Evolutionary conservation across 2,797 vertebrate genomes (phyloP).

Genomic region (Saxicola maurus): DNA sequence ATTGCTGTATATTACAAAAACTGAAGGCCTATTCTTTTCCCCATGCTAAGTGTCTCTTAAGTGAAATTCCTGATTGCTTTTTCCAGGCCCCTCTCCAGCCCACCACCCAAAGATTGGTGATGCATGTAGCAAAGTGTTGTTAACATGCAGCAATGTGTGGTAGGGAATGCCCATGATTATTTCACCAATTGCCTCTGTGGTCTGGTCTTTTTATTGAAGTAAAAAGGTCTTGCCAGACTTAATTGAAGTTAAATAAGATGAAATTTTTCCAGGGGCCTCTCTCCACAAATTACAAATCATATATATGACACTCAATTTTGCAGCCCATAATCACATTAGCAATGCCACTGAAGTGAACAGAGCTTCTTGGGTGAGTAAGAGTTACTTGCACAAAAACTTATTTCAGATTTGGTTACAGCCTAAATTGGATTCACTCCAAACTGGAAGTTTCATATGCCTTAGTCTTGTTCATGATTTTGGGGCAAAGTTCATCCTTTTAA

Average conservation of each 20-base stretch:
- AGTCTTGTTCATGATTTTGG: neutral
- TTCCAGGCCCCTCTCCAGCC: conserved; percentile 10
- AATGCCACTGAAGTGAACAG: neutral
- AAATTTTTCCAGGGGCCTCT: neutral
- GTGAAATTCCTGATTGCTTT: conserved; percentile 1
- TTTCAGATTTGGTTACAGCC: neutral
- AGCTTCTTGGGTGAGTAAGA: neutral
- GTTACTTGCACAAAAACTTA: neutral
- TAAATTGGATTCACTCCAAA: neutral
- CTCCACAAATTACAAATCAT: neutral
- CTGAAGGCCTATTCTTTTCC: neutral
- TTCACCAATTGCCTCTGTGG: neutral
- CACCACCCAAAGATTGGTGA: neutral
- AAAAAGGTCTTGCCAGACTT: neutral
- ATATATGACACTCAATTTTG: neutral
- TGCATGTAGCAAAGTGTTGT: neutral
- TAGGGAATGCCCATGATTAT: neutral
- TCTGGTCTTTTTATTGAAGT: neutral
- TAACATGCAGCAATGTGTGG: neutral
- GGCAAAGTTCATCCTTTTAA: conserved; percentile 27
- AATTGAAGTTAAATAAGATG: neutral
- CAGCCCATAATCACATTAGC: conserved; percentile 41
- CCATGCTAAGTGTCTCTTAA: neutral
- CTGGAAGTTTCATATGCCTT: neutral
- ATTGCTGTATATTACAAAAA: neutral